Evolutionary conservation across 1,140 invertebrate genomes (phyloP).

Genomic region (Brachionus paranguensis): DNA sequence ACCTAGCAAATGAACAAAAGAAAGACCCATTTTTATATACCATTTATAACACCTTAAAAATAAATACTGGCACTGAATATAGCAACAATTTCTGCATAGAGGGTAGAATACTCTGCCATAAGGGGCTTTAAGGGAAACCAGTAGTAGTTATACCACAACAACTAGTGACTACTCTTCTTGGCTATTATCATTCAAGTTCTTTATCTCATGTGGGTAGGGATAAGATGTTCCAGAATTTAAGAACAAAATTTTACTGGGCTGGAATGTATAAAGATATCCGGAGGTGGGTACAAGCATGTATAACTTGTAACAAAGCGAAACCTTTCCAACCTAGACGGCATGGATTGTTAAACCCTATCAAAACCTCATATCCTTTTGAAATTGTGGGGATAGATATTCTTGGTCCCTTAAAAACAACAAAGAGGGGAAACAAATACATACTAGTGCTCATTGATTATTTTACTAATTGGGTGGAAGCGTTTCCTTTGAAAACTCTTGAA

Average conservation of each 20-base stretch:
- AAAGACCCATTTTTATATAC: not conserved
- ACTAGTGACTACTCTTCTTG: no score
- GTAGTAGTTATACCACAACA: no score
- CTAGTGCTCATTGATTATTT: conserved; percentile 51
- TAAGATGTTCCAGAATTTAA: not conserved
- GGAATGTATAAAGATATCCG: not conserved
- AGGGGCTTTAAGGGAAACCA: no score
- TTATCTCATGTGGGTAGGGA: conserved; percentile 5
- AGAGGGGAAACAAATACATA: conserved; percentile 46
- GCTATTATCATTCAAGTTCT: no score
- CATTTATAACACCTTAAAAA: not conserved
- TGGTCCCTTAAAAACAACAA: conserved; percentile 41
- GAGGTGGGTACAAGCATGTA: not conserved
- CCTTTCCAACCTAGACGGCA: not conserved
- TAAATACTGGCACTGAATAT: no score
- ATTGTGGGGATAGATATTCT: conserved; percentile 42
- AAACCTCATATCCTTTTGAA: not conserved
- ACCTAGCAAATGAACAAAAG: not conserved
- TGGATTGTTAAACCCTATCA: not conserved
- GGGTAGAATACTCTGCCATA: no score
- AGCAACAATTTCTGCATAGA: no score
- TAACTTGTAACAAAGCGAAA: conserved; percentile 5
- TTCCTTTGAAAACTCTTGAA: conserved; percentile 50
- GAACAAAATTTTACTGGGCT: not conserved
- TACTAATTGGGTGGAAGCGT: conserved; percentile 52